Base-by-base conservation (phyloP, 2,888 invertebrate species). In the Leptogaster cylindrica region DNA sequence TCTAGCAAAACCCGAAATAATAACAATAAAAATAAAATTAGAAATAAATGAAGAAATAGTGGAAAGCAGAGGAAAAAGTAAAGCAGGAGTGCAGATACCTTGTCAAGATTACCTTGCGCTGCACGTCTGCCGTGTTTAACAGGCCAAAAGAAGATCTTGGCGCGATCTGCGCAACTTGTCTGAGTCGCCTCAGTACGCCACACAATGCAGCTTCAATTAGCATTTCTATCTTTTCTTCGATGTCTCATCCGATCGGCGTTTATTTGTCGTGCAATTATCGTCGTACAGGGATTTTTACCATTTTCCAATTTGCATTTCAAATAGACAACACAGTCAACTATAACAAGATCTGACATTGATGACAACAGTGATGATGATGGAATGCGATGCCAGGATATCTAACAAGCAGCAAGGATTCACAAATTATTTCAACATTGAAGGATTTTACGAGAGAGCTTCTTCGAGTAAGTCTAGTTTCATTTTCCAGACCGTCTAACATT, bases 201-300 rank as follows among this genome's bases (percentile, higher is more conserved):
- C n/a, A n/a, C n/a, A n/a, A n/a, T n/a, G n/a, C n/a, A n/a, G 36
- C 55, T n/a, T 33, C 55, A 55, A 55, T 55, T 55, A 55, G 55
- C 55, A 36, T 55, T 55, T 55, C 55, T 39, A 33, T 55, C 55
- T n/a, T 39, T n/a, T n/a, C n/a, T n/a, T 52, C 18, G 36, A 44
- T 61, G 61, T 61, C 61, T 61, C 44, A 61, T 61, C 61, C 61
- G 18, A 44, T 61, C 44, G 44, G 44, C 44, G 61, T 41, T 61
- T 61, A 61, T 61, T 61, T 44, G 61, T 61, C 61, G 20, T 61
- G 61, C 10, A 41, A n/a, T 41, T 41, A 61, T 61, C 44, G 25
- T 14, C 23, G n/a, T n/a, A n/a, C 12, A 41, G 41, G 41, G 44
- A 44, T 27, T 61, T 61, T 61, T n/a, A n/a, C n/a, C n/a, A 12